Evolutionary conservation across 2,888 invertebrate genomes (phyloP).

Genomic region (Digitonthophagus gazella): DNA sequence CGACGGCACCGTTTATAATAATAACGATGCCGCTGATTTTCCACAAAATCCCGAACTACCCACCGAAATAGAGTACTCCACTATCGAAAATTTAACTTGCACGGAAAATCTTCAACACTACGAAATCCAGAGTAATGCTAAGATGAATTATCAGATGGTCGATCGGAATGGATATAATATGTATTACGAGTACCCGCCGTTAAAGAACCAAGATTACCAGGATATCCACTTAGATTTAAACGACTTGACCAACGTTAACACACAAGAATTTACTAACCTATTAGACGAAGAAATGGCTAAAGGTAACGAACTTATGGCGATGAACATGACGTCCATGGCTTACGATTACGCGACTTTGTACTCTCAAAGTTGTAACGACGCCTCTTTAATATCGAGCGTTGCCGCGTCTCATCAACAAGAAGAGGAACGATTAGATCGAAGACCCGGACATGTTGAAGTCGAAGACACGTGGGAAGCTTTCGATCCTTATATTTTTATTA

Average conservation of each 20-base stretch:
- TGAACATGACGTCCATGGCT: constrained; percentile 39
- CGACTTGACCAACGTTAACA: constrained; percentile 48
- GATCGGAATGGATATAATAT: constrained; percentile 45
- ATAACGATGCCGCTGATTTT: constrained; percentile 20
- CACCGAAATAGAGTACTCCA: constrained; percentile 46
- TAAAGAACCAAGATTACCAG: constrained; percentile 45
- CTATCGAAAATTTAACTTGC: constrained; percentile 43
- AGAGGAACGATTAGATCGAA: constrained; percentile 45
- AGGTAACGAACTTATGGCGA: constrained; percentile 42
- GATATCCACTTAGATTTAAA: constrained; percentile 48
- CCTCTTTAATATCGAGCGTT: constrained; percentile 43
- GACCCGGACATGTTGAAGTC: constrained; percentile 49
- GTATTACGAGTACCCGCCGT: constrained; percentile 47
- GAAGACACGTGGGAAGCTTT: constrained; percentile 74
- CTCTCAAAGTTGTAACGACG: constrained; percentile 27
- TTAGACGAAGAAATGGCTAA: constrained; percentile 55
- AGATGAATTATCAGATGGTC: constrained; percentile 42
- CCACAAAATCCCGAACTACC: constrained; percentile 37
- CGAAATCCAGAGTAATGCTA: constrained; percentile 36
- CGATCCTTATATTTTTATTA: constrained; percentile 89
- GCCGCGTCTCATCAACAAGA: constrained; percentile 33
- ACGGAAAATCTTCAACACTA: constrained; percentile 36
- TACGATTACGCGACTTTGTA: constrained; percentile 41
- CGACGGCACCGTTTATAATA: constrained; percentile 19
- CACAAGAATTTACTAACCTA: constrained; percentile 55